Evolutionary conservation across 2,888 invertebrate species (phyloP).

Genomic region (Craniophora ligustri): DNA sequence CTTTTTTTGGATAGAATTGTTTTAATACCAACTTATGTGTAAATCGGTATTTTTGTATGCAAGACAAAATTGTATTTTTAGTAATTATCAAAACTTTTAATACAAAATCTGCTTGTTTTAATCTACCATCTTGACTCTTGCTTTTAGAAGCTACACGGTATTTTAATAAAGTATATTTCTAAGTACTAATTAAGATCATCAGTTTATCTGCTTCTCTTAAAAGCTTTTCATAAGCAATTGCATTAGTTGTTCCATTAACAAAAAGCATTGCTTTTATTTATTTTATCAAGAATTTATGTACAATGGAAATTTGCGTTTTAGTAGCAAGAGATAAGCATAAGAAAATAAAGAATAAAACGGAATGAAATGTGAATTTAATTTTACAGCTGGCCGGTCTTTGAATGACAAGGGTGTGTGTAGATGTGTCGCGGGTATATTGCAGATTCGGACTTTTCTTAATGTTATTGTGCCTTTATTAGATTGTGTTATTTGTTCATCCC

Average conservation of each 20-base stretch:
- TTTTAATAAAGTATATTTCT: no score
- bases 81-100: no score
- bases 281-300: slow-evolving; percentile 22
- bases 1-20: no score
- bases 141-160: no score
- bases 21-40: no score
- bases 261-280: background rate
- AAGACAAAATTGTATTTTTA: no score
- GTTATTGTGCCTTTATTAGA: slow-evolving; percentile 21
- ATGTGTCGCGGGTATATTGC: slow-evolving; percentile 41
- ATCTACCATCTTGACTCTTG: no score
- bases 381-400: slow-evolving; percentile 70
- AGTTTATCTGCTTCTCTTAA: background rate
- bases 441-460: slow-evolving; percentile 32
- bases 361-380: slow-evolving; percentile 73
- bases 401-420: slow-evolving; percentile 64
- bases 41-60: no score
- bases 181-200: no score
- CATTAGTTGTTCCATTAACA: background rate
- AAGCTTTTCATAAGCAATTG: background rate
- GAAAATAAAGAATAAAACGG: slow-evolving; percentile 53
- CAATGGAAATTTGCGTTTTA: slow-evolving; percentile 19
- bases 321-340: slow-evolving; percentile 30
- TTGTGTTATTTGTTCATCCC: slow-evolving; percentile 15
- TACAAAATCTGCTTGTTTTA: no score